These are phyloP conservation scores for Platycnemis pennipes DNA, from an alignment of 2,888 invertebrate genomes.

Conservation along the genomic window DNA sequence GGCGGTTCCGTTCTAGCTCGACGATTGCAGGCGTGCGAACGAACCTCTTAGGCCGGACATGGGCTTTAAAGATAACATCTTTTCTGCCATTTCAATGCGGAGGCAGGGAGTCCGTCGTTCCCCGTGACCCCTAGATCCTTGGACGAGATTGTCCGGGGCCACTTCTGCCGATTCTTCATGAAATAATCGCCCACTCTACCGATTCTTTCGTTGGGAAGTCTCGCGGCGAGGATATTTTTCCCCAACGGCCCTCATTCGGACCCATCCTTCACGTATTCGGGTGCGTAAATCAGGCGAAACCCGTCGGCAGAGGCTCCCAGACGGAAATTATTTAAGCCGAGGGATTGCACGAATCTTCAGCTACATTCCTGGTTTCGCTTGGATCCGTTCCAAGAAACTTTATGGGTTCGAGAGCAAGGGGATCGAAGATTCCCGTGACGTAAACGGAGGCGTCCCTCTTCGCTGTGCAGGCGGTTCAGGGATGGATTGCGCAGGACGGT, in stretches of 20 bases:
- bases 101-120: not conserved
- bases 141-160: not conserved
- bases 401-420: not conserved
- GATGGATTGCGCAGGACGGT: not conserved
- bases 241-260: not conserved
- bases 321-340: not conserved
- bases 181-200: not conserved
- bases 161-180: not conserved
- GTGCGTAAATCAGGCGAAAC: not conserved
- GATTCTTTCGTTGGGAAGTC: not conserved
- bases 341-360: not conserved
- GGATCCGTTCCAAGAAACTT: not conserved
- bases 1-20: not conserved
- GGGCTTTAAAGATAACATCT: not conserved
- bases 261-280: not conserved
- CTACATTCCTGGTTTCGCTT: not conserved
- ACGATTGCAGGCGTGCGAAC: not conserved
- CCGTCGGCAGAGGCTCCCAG: not conserved
- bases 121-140: not conserved
- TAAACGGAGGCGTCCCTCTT: not conserved
- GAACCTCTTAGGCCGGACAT: not conserved
- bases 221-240: not conserved
- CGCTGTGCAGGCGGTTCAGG: not conserved
- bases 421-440: not conserved
- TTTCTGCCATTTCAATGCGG: conserved; percentile 14